Conservation (phyloP, 2,888 invertebrate genomes). For the Therioaphis trifolii region DNA sequence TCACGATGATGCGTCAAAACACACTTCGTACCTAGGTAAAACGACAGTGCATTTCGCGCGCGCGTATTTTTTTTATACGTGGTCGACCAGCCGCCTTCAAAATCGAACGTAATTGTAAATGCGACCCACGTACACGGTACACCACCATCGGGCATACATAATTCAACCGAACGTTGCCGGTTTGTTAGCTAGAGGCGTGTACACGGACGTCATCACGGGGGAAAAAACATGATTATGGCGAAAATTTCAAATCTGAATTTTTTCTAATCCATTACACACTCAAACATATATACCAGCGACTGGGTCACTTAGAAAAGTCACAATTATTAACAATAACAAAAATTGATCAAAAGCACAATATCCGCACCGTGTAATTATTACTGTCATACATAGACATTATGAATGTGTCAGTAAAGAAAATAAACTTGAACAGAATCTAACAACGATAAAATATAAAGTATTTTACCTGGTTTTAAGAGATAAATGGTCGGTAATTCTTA, state of each 20-base stretch:
- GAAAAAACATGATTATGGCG: neutral
- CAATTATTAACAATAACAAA: too few species aligned
- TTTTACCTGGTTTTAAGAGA: neutral
- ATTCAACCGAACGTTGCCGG: slow-evolving; percentile 50
- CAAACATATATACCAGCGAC: neutral
- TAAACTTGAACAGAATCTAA: too few species aligned
- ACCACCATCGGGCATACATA: slow-evolving; percentile 27
- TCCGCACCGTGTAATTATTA: too few species aligned
- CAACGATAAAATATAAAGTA: neutral
- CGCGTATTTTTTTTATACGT: neutral
- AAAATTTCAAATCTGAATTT: neutral
- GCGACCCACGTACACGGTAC: slow-evolving; percentile 54
- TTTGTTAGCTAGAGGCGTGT: neutral
- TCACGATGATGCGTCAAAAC: neutral
- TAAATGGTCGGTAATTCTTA: neutral
- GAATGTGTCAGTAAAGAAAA: too few species aligned
- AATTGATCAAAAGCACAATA: too few species aligned
- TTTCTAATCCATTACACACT: neutral
- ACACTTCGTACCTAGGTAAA: neutral
- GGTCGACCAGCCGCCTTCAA: neutral
- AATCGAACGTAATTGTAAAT: slow-evolving; percentile 47
- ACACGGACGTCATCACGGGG: neutral
- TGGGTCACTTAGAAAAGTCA: too few species aligned
- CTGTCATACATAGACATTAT: too few species aligned
- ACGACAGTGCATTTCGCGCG: slow-evolving; percentile 15